phyloP scores from a whole-genome alignment of 1,140 invertebrate genomes.

The Belonocnema kinseyi region DNA sequence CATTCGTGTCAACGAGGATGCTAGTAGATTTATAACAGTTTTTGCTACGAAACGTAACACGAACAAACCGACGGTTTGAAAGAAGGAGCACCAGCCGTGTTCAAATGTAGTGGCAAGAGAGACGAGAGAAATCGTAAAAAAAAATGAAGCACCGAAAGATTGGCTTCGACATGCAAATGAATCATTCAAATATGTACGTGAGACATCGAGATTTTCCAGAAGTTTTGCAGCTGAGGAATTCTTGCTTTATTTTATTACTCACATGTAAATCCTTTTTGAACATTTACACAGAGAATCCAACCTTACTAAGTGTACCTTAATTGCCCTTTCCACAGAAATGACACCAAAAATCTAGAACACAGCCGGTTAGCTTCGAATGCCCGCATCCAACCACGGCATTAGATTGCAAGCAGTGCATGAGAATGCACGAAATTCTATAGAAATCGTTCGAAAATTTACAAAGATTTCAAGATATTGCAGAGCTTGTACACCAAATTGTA shows the following conservation, averaged over 20 bases:
- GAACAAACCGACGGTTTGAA: conserved; percentile 33
- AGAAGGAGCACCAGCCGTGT: conserved; percentile 33
- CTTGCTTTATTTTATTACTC: not conserved
- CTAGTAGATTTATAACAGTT: conserved; percentile 45
- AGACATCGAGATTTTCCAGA: conserved; percentile 45
- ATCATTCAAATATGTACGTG: conserved; percentile 55
- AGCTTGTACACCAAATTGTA: too few species aligned
- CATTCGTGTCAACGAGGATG: conserved; percentile 39
- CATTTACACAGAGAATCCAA: too few species aligned
- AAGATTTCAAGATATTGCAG: too few species aligned
- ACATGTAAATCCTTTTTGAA: too few species aligned
- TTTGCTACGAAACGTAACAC: conserved; percentile 30
- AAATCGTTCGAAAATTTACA: too few species aligned
- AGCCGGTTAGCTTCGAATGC: too few species aligned
- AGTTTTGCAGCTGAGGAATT: conserved; percentile 43
- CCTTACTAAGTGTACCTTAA: too few species aligned
- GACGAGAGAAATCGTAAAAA: not conserved
- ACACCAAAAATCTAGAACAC: too few species aligned
- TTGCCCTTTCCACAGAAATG: too few species aligned
- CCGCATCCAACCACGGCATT: too few species aligned
- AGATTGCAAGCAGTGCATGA: too few species aligned
- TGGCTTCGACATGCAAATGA: conserved; percentile 54
- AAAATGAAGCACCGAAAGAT: conserved; percentile 43
- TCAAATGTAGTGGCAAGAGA: conserved; percentile 7
- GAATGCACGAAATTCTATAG: too few species aligned